Percentiles rank a stretch among this genome's conserved stretches.
phyloP scores from a whole-genome alignment of 2,888 invertebrate genomes.

The Lagria hirta region DNA sequence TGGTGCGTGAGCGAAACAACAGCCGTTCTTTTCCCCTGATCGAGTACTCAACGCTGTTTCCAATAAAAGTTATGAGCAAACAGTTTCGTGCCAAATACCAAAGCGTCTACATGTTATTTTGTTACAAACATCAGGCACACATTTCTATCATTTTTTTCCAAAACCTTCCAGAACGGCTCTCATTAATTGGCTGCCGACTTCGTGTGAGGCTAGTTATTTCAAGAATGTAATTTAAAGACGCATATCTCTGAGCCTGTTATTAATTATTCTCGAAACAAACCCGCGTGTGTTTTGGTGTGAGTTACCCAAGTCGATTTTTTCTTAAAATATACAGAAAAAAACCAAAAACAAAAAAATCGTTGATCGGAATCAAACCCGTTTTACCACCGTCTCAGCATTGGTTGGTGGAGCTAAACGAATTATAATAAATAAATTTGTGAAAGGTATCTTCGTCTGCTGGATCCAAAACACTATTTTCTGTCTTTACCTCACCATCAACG shows the following conservation, averaged over 20 bases:
- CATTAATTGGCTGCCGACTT: conserved; percentile 17
- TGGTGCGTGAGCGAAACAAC: conserved; percentile 38
- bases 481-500: conserved; percentile 21
- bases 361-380: conserved; percentile 44
- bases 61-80: conserved; percentile 35
- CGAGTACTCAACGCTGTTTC: conserved; percentile 30
- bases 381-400: conserved; percentile 44
- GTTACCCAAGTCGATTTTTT: no score
- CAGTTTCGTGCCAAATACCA: conserved; percentile 37
- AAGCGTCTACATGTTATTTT: conserved; percentile 28
- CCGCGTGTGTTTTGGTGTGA: no score
- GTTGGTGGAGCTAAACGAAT: no score
- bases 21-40: conserved; percentile 33
- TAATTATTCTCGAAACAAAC: conserved; percentile 16
- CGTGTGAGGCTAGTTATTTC: conserved; percentile 38
- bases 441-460: conserved; percentile 40
- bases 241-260: conserved; percentile 12
- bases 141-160: no score
- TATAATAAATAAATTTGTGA: no score
- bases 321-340: conserved; percentile 22
- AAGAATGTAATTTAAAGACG: conserved; percentile 35
- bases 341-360: conserved; percentile 26
- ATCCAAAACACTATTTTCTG: conserved; percentile 11
- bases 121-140: conserved; percentile 18
- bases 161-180: conserved; percentile 19